A percentile compares a stretch with the other conserved stretches of the same genome.
These are phyloP conservation scores for Mesorhabditis belari DNA, from an alignment of 2,888 invertebrate species.

Conservation along the genomic window DNA sequence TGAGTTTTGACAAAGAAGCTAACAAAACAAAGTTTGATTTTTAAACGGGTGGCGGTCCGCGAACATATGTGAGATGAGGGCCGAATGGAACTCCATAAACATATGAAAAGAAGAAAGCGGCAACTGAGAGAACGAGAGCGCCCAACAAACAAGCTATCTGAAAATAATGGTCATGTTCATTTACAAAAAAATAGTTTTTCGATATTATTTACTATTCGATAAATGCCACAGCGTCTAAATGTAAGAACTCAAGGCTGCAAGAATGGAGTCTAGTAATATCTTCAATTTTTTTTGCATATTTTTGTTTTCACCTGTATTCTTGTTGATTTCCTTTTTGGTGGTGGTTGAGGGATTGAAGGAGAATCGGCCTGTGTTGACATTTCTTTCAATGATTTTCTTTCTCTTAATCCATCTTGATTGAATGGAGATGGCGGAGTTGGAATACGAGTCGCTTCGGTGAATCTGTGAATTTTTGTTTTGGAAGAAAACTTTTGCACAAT, in stretches of 20 bases:
- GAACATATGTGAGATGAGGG: constrained; percentile 37
- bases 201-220: neutral
- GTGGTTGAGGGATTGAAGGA: neutral
- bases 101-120: constrained; percentile 24
- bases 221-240: too few species aligned
- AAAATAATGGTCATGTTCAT: neutral
- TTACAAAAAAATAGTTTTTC: neutral
- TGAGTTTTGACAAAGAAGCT: too few species aligned
- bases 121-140: constrained; percentile 11
- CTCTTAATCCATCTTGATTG: too few species aligned
- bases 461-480: neutral
- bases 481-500: neutral
- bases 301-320: neutral
- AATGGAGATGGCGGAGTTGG: neutral
- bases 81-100: constrained; percentile 30
- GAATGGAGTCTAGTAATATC: too few species aligned
- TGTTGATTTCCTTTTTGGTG: neutral
- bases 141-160: neutral
- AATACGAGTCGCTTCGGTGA: too few species aligned
- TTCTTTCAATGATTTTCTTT: too few species aligned
- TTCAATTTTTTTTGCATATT: too few species aligned
- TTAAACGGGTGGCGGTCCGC: constrained; percentile 38
- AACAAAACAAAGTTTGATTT: too few species aligned
- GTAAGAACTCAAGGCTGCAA: too few species aligned
- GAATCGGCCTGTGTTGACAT: neutral